Base-by-base conservation (phyloP, 2,797 vertebrate genomes). In the Pithecia hirsuta region DNA sequence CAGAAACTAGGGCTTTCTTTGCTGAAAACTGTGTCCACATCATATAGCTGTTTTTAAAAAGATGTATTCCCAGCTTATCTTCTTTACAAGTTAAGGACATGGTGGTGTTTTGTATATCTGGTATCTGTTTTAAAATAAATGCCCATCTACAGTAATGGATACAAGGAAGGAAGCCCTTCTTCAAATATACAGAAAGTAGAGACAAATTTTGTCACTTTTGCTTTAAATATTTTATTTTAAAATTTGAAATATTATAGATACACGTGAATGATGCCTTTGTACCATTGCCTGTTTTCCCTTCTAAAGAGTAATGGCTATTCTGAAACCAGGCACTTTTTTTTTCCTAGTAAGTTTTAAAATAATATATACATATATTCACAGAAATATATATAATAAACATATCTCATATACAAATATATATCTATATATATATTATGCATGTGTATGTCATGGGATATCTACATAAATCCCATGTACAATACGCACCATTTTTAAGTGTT, bases 191-290 rank as follows among this genome's bases (percentile, higher is more conserved):
- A 82, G 59, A 82, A 91, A 74, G 15, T 78, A 79, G 1, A 72
- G 59, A 70, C 46, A 92, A 75, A 96, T 82, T 48, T 52, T 72
- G 22, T 64, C 70, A 61, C 4, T 19, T 79, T 75, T 70, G 52
- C n/a, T 93, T 89, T 91, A 76, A 93, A 46, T 52, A 91, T 64
- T 95, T 87, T 83, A 67, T 95, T 88, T 94, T 9, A 61, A 83
- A 90, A 80, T 70, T 67, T 70, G 89, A 93, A 70, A 48, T 52
- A 46, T 67, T 46, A 48, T 26, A 61, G 55, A 44, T 80, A 81
- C 22, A 76, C 33, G 48, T 44, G 13, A 67, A 55, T 80, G 4
- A 7, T 67, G 20, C 48, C n/a, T 84, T 95, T 82, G 30, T 90
- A 87, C 33, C 26, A 72, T 52, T 61, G 9, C 20, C 48, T 88